Base-by-base conservation (phyloP, 2,797 vertebrate species). In the Ctenosaura bakeri region DNA sequence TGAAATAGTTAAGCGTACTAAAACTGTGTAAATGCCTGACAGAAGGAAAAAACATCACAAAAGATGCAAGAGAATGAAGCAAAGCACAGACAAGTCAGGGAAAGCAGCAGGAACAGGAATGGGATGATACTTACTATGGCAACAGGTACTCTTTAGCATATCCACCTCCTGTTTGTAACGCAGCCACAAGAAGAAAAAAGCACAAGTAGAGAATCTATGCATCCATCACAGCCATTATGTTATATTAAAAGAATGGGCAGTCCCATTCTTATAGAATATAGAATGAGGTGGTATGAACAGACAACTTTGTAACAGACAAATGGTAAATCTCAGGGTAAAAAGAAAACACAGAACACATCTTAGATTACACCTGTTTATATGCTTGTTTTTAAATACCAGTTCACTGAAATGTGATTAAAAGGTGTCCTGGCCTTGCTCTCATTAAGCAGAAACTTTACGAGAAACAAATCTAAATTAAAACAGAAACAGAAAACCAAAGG, bases 101-200 rank as follows among this genome's bases (percentile, higher is more conserved):
- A 29, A 54, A 94, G 90, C 92, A 93, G 90, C 66, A 77, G 93
- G 97, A 97, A 93, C 96, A 94, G 90, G 92, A 95, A 96, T 96
- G 92, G 93, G 94, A 97, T 95, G 97, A 96, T 99, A 99, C 99
- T 99, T 99, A 99, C 99, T 99, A 99, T 98, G 99, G 99, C 96
- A 99, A 99, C 98, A 99, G 99, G 99, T 99, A 99, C 97, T 99
- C 99, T 99, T 98, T 99, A 98, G 98, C 97, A 98, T 98, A 99
- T 98, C 99, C 98, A 97, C 98, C 98, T 99, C 98, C 99, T 99
- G 99, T 98, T 98, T 98, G 99, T 97, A 97, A 98, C 94, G 99
- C 98, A 98, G 99, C 98, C 98, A 99, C 99, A 98, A 95, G 97
- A 98, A 99, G 98, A 99, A 98, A 99, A 97, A 99, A 99, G 98